Percentiles rank a stretch among this genome's conserved stretches.
These are phyloP conservation scores for Hyphantria cunea DNA, from an alignment of 1,140 invertebrate species.

Conservation along the genomic window DNA sequence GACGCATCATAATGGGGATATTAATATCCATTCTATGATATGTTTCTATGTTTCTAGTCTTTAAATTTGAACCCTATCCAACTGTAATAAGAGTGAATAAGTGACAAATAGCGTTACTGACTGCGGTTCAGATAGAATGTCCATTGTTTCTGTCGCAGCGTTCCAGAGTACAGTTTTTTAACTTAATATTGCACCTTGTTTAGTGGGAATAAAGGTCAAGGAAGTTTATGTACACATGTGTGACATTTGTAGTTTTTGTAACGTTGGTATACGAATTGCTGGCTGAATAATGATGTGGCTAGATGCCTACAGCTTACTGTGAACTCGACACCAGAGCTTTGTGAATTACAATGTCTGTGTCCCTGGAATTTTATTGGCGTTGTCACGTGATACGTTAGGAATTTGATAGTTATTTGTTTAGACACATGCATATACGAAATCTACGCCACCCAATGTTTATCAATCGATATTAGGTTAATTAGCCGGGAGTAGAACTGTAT, in stretches of 20 bases:
- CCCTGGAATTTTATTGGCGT: slow-evolving; percentile 48
- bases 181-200: slow-evolving; percentile 46
- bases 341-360: slow-evolving; percentile 40
- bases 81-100: slow-evolving; percentile 26
- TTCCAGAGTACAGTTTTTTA: slow-evolving; percentile 25
- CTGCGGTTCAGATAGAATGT: slow-evolving; percentile 54
- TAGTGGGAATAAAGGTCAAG: slow-evolving; percentile 1
- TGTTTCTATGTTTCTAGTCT: not conserved
- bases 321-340: slow-evolving; percentile 48
- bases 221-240: not conserved
- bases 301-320: slow-evolving; percentile 56
- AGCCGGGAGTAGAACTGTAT: too few species aligned
- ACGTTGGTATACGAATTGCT: slow-evolving; percentile 43
- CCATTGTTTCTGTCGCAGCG: slow-evolving; percentile 58
- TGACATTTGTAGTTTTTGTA: slow-evolving; percentile 39
- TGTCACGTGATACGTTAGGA: not conserved
- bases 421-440: too few species aligned
- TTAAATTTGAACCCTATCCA: slow-evolving; percentile 24
- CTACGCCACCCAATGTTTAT: too few species aligned
- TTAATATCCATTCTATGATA: slow-evolving; percentile 38
- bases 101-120: slow-evolving; percentile 31
- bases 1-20: slow-evolving; percentile 45
- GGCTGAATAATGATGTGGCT: slow-evolving; percentile 64
- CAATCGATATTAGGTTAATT: too few species aligned
- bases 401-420: too few species aligned